Evolutionary conservation across 2,113 vertebrate species (phyloP), one percentile per base, ranked within the genome.

Genomic region (Tylochromis polylepis): DNA sequence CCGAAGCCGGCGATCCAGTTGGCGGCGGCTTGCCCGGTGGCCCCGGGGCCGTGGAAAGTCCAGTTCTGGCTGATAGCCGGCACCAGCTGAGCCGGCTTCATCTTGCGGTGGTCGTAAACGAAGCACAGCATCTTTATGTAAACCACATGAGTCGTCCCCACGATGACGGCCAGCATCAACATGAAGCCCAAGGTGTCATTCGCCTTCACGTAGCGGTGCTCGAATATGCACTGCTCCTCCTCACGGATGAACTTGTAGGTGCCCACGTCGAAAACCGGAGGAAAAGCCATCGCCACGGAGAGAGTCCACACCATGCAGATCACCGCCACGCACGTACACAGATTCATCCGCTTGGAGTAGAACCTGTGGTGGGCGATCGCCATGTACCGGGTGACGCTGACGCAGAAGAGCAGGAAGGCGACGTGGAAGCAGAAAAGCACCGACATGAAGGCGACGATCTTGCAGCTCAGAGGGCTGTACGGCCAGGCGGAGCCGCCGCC

Each of bases 1-100:
- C 98, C 98, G 90, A 99, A 99, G 12, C 98, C 98, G 36, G 98
- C 98, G 22, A 98, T 99, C 98, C 98, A 99, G 94, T 99, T 99
- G 1, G 98, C 98, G 5, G 98, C 98, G 4, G 98, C 98, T 88
- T 99, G 98, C 29, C 98, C 98, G 0, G 98, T 99, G 82, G 98
- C 98, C 4, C 98, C 98, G 0, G 98, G 98, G 16, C 98, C 98
- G 27, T 99, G 98, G 88, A 99, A 99, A 86, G 98, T 99, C 98
- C 98, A 99, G 94, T 99, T 98, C 92, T 99, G 98, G 95, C 98
- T 99, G 94, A 99, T 97, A 81, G 98, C 98, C 0, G 98, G 98
- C 4, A 98, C 97, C 90, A 98, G 94, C 96, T 98, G 98, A 1
- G 98, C 98, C 5, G 98, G 98, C 89, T 99, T 98, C 98, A 99